These are phyloP conservation scores for Laupala kohalensis DNA, from an alignment of 1,140 invertebrate species.

Conservation along the genomic window DNA sequence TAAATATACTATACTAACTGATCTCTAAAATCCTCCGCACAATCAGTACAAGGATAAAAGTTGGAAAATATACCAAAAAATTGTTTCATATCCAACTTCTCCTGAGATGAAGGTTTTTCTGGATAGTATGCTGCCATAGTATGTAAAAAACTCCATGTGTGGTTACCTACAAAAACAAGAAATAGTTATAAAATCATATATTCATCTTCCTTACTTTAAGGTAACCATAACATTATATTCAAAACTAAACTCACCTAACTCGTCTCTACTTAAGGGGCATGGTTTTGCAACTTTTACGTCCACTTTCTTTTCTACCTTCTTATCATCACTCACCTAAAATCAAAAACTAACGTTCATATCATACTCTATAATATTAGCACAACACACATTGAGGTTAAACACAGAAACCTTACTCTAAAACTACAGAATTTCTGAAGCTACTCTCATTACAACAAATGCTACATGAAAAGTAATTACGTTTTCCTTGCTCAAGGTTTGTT, in stretches of 20 bases:
- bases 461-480: conserved; percentile 21
- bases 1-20: conserved; percentile 42
- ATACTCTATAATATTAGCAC: conserved; percentile 12
- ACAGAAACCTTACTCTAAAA: background rate
- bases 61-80: conserved; percentile 81
- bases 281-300: background rate
- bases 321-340: conserved; percentile 13
- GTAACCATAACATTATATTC: background rate
- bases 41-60: conserved; percentile 89
- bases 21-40: conserved; percentile 76
- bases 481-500: conserved; percentile 30
- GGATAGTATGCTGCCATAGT: conserved; percentile 95
- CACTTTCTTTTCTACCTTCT: conserved; percentile 29
- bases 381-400: background rate
- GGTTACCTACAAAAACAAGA: conserved; percentile 35
- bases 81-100: conserved; percentile 61
- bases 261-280: conserved; percentile 66
- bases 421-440: background rate
- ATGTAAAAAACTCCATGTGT: conserved; percentile 88
- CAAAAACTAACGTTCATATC: conserved; percentile 2
- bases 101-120: conserved; percentile 56
- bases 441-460: background rate
- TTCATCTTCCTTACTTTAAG: background rate
- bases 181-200: background rate
- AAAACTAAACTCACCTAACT: conserved; percentile 22